Percentiles rank a stretch among this genome's conserved stretches.
phyloP scores from a whole-genome alignment of 2,888 invertebrate genomes.

The Morpho helenor region DNA sequence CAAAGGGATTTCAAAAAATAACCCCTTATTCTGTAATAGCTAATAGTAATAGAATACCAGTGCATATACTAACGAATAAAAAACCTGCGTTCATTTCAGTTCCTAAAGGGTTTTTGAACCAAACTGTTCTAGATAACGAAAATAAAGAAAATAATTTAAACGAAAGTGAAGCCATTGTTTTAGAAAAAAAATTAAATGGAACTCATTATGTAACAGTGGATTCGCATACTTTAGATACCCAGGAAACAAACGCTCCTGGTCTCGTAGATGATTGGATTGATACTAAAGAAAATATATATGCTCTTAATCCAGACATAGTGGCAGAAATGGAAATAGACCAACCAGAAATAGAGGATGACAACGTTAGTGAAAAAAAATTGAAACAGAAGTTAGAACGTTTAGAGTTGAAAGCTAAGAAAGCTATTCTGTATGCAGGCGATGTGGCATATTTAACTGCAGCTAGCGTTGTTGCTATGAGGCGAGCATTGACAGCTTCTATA shows the following conservation, averaged over 20 bases:
- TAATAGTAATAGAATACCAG: slow-evolving; percentile 39
- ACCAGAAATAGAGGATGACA: slow-evolving; percentile 55
- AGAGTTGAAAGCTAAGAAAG: slow-evolving; percentile 69
- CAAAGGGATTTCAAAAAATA: slow-evolving; percentile 22
- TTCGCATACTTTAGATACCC: slow-evolving; percentile 43
- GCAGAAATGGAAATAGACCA: slow-evolving; percentile 68
- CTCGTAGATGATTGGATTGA: slow-evolving; percentile 62
- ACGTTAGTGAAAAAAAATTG: slow-evolving; percentile 50
- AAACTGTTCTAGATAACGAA: slow-evolving; percentile 60
- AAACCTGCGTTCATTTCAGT: slow-evolving; percentile 20
- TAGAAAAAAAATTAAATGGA: slow-evolving; percentile 52
- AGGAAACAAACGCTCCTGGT: slow-evolving; percentile 48
- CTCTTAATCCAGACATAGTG: slow-evolving; percentile 53
- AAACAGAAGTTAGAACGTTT: slow-evolving; percentile 60
- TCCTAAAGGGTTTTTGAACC: slow-evolving; percentile 63
- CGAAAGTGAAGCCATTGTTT: slow-evolving; percentile 48
- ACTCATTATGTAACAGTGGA: slow-evolving; percentile 46
- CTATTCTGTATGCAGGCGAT: slow-evolving; percentile 70
- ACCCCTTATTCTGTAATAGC: slow-evolving; percentile 56
- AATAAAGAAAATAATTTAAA: slow-evolving; percentile 41
- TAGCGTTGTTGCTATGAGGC: slow-evolving; percentile 67
- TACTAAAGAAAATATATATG: slow-evolving; percentile 47
- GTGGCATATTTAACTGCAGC: slow-evolving; percentile 70
- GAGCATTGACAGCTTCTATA: slow-evolving; percentile 69
- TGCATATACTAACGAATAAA: slow-evolving; percentile 44